Evolutionary conservation across 2,888 invertebrate species (phyloP), one percentile per base, ranked within the genome.

Genomic region (Eulithis testata): DNA sequence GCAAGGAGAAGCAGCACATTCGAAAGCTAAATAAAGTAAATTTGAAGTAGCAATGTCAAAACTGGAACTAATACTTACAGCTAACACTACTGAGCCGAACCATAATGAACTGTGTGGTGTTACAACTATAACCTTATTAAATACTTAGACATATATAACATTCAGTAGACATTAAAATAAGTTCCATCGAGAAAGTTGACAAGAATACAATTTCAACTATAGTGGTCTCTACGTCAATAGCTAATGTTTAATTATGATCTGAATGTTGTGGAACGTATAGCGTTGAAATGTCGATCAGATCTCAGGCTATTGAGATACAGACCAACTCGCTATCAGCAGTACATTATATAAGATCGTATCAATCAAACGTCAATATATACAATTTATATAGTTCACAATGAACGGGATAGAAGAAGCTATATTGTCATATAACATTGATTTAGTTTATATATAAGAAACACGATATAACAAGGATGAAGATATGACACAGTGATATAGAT

Each of bases 111-210:
- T 80, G 83, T 81, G 83, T 84, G 85, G 82, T 75, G 76, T 83
- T 82, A 82, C 79, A 83, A 79, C 83, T 87, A 86, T 84, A 83
- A 84, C 77, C 87, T 87, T 90, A 89, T 80, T 79, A 78, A 73
- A 82, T 88, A 88, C 89, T 89, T 92, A 90, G 88, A 91, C 90
- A 92, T 91, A 91, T 90, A 90, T 91, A 92, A 92, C 92, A 91
- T 92, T 91, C 86, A 91, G 86, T 90, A 90, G 89, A 91, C 90
- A 90, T 87, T 85, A 85, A 87, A 87, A 85, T 88, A 87, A 77
- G 81, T 86, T 85, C 84, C 85, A 87, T 85, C 81, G 82, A 89
- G 87, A 88, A 83, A 81, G 76, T 79, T 80, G 79, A 80, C 79
- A 81, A 81, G 82, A 81, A 84, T 83, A 84, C 83, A 84, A 76